Conservation (phyloP, 2,113 vertebrate genomes). For the Willisornis vidua region DNA sequence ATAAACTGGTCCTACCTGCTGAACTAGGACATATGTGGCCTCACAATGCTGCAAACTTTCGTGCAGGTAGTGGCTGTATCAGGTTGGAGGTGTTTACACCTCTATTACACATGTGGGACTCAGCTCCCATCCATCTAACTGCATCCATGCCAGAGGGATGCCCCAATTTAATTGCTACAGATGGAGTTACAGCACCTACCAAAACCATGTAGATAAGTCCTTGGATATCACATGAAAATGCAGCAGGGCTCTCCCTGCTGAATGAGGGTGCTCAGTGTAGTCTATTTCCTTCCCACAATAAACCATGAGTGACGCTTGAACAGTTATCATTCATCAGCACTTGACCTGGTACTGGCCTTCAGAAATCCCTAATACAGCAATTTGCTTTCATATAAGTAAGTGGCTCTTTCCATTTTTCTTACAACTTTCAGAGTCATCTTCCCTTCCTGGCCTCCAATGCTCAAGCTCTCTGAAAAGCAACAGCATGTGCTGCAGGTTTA, state of each 20-base stretch:
- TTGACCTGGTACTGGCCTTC: not conserved
- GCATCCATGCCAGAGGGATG: not conserved
- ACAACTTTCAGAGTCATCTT: not conserved
- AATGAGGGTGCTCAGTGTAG: not conserved
- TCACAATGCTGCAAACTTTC: not conserved
- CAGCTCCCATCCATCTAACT: not conserved
- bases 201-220: not conserved
- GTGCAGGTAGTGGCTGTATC: not conserved
- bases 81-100: not conserved
- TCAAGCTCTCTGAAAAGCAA: not conserved
- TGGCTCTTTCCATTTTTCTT: not conserved
- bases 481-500: not conserved
- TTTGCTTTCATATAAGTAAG: not conserved
- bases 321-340: not conserved
- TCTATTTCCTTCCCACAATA: not conserved
- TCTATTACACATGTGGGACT: not conserved
- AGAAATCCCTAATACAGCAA: not conserved
- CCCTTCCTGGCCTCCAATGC: not conserved
- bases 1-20: too few relatives aligned
- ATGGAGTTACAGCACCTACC: not conserved
- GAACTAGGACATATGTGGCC: too few relatives aligned
- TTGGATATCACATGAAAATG: not conserved
- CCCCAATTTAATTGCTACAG: not conserved
- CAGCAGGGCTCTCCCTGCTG: not conserved
- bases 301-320: not conserved